Evolutionary conservation across 2,113 vertebrate species (phyloP).

Genomic region (Bufo gargarizans): DNA sequence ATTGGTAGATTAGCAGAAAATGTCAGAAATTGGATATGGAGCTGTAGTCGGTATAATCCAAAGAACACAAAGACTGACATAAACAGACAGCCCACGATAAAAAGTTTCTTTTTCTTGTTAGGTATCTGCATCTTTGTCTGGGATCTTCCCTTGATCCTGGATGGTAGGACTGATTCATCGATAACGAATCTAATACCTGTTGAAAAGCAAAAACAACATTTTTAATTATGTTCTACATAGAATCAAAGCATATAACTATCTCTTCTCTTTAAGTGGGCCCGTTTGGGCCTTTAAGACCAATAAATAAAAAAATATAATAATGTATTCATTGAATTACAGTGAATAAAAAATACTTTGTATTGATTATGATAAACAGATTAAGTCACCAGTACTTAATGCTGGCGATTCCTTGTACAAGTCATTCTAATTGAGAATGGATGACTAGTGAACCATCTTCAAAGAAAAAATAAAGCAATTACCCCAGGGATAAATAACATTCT

Average conservation of each 20-base stretch:
- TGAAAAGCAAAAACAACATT: neutral
- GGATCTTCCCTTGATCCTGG: neutral
- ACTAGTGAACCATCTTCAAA: too few relatives aligned
- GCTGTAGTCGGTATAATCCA: conserved; percentile 33
- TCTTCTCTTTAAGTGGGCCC: neutral
- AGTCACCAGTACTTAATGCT: too few relatives aligned
- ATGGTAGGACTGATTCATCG: neutral
- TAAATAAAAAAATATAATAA: too few relatives aligned
- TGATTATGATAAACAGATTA: too few relatives aligned
- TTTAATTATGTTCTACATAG: neutral
- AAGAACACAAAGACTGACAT: conserved; percentile 9
- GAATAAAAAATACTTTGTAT: too few relatives aligned
- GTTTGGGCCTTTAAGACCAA: too few relatives aligned
- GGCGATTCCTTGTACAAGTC: too few relatives aligned
- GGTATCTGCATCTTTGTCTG: conserved; percentile 27
- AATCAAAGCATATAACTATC: neutral
- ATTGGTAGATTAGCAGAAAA: conserved; percentile 15
- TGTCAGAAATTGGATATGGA: neutral
- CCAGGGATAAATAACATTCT: too few relatives aligned
- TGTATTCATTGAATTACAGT: too few relatives aligned
- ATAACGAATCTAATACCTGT: conserved; percentile 31
- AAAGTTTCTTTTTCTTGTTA: conserved; percentile 32
- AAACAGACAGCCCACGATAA: neutral
- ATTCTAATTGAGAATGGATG: too few relatives aligned
- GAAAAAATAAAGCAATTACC: too few relatives aligned